Evolutionary conservation across 2,113 vertebrate genomes (phyloP), one percentile per base, ranked within the genome.

Genomic region (Periophthalmodon schlosseri): DNA sequence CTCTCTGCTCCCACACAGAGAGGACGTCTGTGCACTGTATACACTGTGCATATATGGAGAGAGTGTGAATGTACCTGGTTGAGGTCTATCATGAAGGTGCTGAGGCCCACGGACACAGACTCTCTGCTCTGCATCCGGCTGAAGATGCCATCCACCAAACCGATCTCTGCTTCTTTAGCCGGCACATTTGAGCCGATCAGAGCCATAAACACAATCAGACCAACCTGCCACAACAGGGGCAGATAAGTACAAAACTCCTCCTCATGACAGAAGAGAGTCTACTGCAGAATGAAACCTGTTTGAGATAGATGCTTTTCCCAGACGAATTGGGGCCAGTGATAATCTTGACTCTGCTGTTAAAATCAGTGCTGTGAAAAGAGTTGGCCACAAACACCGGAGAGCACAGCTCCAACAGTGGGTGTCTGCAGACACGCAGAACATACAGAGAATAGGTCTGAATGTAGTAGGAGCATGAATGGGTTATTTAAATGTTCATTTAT

Each of bases 271-370:
- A 16, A 12, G n/a, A 66, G 10, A 13, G 11, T 11, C 18, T 21
- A 4, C 39, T 21, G 12, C n/a, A 46, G 7, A 67, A 39, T 47
- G 16, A 60, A 63, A 76, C 95, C 93, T 99, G 96, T 88, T 99
- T 99, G 68, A 99, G 93, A 88, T 97, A 99, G 73, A 99, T 87
- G 28, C 97, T 99, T 85, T 99, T 99, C 66, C 97, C 98, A 60
- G 96, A 98, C 21, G 98, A 99, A 83, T 99, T 99, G 49, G 98
- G 97, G 15, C 97, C 97, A 0, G 97, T 99, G 86, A 99, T 93
- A 75, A 99, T 91, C 87, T 96, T 97, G 74, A 99, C 92, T 84
- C 95, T 94, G 23, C 94, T 93, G 23, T 91, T 89, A 0, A 89
- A 86, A 74, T 95, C 94, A 0, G 89, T 87, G 0, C 94, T 96